Evolutionary conservation across 2,888 invertebrate genomes (phyloP).

Genomic region (Eubasilissa splendida): DNA sequence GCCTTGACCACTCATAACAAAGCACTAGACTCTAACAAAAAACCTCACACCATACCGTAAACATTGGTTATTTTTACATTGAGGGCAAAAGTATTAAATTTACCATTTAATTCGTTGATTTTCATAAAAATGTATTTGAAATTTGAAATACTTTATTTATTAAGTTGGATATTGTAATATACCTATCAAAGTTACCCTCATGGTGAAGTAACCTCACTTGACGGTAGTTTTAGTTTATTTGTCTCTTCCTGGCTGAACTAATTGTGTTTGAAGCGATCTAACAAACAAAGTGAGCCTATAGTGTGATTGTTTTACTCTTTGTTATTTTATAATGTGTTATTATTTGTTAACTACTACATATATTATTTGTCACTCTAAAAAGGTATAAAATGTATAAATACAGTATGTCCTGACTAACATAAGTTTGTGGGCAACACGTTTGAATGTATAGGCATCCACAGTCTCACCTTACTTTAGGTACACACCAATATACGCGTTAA

Average conservation of each 20-base stretch:
- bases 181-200: background rate
- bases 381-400: too few relatives aligned
- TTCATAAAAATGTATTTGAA: too few relatives aligned
- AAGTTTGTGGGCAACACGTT: too few relatives aligned
- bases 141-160: background rate
- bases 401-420: too few relatives aligned
- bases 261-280: conserved; percentile 57
- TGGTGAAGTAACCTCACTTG: background rate
- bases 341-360: conserved; percentile 4
- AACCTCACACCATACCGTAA: background rate
- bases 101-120: conserved; percentile 14
- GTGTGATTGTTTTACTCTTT: conserved; percentile 12
- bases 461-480: too few relatives aligned
- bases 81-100: conserved; percentile 1
- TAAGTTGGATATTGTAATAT: background rate
- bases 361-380: too few relatives aligned
- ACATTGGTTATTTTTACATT: conserved; percentile 21
- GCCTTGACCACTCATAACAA: too few relatives aligned
- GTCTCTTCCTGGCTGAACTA: conserved; percentile 53
- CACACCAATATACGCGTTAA: too few relatives aligned
- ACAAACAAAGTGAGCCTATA: conserved; percentile 53
- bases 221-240: background rate
- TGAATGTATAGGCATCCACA: too few relatives aligned
- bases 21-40: too few relatives aligned
- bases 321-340: background rate